Conservation (phyloP, 2,113 vertebrate species). For the Mormyrus lacerda region DNA sequence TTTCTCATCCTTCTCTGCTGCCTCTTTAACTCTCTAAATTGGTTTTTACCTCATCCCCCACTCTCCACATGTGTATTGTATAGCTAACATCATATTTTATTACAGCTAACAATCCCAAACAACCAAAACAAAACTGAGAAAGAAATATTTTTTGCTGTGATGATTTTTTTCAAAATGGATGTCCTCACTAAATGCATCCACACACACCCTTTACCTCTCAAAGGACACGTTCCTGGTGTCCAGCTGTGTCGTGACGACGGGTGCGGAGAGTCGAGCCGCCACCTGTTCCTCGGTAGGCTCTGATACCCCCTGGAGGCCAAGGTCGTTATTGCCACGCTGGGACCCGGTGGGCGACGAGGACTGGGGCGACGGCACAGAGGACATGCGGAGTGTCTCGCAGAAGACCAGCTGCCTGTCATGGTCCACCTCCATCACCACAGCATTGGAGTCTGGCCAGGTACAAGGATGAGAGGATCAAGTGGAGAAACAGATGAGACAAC, state of each 20-base stretch:
- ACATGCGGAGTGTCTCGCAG: slow-evolving; percentile 79
- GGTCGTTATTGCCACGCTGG: slow-evolving; percentile 45
- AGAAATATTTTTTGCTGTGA: background rate
- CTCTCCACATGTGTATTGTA: background rate
- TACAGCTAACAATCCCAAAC: background rate
- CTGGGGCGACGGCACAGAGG: slow-evolving; percentile 65
- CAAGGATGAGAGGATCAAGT: background rate
- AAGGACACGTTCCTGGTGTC: slow-evolving; percentile 96
- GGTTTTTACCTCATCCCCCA: background rate
- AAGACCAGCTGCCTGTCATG: slow-evolving; percentile 90
- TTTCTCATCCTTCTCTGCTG: background rate
- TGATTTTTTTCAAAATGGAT: background rate
- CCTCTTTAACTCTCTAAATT: background rate
- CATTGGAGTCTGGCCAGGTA: slow-evolving; percentile 69
- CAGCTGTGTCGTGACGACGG: slow-evolving; percentile 89
- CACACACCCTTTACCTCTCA: slow-evolving; percentile 71
- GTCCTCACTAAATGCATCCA: background rate
- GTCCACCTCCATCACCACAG: slow-evolving; percentile 96
- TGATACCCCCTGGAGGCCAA: slow-evolving; percentile 73
- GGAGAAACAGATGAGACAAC: background rate
- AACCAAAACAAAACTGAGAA: background rate
- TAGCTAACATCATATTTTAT: background rate
- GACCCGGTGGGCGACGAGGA: slow-evolving; percentile 36
- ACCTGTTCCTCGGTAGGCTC: slow-evolving; percentile 95
- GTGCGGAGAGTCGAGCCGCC: slow-evolving; percentile 77